Evolutionary conservation across 64 coral and sea anemone species (phyloP).

Genomic region (Cladopsammia gracilis): DNA sequence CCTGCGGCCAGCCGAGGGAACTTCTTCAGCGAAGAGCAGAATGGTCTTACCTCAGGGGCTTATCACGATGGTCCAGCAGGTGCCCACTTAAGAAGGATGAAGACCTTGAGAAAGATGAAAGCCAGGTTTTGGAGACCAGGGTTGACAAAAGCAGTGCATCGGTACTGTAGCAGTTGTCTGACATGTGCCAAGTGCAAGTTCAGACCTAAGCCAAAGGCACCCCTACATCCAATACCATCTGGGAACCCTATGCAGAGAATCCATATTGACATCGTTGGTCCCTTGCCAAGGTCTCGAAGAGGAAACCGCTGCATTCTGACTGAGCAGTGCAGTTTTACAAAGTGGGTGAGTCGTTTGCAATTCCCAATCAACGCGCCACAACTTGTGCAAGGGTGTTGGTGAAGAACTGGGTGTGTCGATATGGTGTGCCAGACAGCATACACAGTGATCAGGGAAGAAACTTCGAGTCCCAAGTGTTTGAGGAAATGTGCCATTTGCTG

Average conservation of each 20-base stretch:
- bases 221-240: too few relatives aligned
- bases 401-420: conserved; percentile 44
- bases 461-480: neutral
- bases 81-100: conserved; percentile 12
- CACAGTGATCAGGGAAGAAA: conserved; percentile 44
- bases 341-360: conserved; percentile 37
- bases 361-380: neutral
- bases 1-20: neutral
- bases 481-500: conserved; percentile 47
- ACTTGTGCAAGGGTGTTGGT: neutral
- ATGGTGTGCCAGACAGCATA: conserved; percentile 30
- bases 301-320: too few relatives aligned
- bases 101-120: conserved; percentile 53
- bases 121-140: conserved; percentile 53
- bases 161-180: conserved; percentile 9
- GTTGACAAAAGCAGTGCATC: conserved; percentile 33
- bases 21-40: neutral
- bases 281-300: too few relatives aligned
- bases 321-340: neutral
- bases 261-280: too few relatives aligned
- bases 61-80: neutral
- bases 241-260: too few relatives aligned
- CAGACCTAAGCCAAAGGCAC: too few relatives aligned
- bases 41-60: conserved; percentile 15
- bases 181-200: too few relatives aligned